These are phyloP conservation scores for Lasiommata megera DNA, from an alignment of 2,888 invertebrate species.

Conservation along the genomic window DNA sequence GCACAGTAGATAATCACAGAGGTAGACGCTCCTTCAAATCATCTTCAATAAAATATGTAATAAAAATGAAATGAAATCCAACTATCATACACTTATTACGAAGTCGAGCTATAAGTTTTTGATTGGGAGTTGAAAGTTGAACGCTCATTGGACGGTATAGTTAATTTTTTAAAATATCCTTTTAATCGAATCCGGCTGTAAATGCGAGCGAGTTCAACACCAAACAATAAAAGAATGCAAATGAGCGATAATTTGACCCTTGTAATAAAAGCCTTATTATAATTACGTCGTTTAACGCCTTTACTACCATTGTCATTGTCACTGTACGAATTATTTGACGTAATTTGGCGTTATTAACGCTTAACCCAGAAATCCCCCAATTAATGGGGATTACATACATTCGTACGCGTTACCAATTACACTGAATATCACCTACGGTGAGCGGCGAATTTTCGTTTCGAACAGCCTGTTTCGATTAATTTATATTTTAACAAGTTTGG, in stretches of 20 bases:
- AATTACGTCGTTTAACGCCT: constrained; percentile 10
- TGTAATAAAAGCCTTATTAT: constrained; percentile 12
- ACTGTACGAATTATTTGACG: constrained; percentile 9
- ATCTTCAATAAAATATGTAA: too few relatives aligned
- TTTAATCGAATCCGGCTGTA: background rate
- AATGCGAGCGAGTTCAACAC: background rate
- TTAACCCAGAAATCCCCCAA: constrained; percentile 20
- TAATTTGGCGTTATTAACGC: constrained; percentile 22
- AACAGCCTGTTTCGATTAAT: background rate
- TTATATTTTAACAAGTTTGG: background rate
- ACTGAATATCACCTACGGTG: background rate
- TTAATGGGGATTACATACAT: constrained; percentile 14
- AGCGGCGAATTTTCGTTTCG: background rate
- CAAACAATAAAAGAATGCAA: background rate
- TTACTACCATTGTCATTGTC: background rate
- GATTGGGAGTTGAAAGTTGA: too few relatives aligned
- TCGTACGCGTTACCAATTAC: constrained; percentile 5
- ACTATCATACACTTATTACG: too few relatives aligned
- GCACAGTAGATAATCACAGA: too few relatives aligned
- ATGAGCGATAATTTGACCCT: background rate
- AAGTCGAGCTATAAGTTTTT: too few relatives aligned
- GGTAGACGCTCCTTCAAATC: too few relatives aligned
- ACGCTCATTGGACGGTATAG: too few relatives aligned
- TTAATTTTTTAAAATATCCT: too few relatives aligned
- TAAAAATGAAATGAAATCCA: too few relatives aligned